phyloP scores from a whole-genome alignment of 2,113 vertebrate genomes.

The Paramisgurnus dabryanus region DNA sequence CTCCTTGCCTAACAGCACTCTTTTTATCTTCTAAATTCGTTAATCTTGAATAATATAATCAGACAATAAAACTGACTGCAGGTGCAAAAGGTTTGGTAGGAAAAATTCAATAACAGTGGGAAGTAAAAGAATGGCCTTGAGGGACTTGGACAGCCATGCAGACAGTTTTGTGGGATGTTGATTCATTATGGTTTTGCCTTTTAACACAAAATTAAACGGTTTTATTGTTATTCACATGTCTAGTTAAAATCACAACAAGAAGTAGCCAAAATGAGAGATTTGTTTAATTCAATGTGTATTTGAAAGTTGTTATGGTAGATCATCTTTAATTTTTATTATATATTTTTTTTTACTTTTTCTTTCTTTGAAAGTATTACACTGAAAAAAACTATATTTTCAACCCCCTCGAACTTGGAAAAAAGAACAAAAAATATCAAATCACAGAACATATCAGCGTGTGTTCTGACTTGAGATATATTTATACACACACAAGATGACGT shows the following conservation, averaged over 20 bases:
- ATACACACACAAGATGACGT: background rate
- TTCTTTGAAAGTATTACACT: conserved; percentile 55
- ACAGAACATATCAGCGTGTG: background rate
- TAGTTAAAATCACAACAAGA: conserved; percentile 89
- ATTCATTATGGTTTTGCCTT: conserved; percentile 91
- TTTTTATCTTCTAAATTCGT: conserved; percentile 79
- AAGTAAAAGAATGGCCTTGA: conserved; percentile 50
- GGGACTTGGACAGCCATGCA: conserved; percentile 70
- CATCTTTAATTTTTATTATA: conserved; percentile 43
- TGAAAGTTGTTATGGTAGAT: conserved; percentile 67
- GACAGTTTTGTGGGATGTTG: conserved; percentile 73
- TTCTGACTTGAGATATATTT: conserved; percentile 23
- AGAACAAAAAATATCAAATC: background rate
- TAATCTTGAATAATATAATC: conserved; percentile 68
- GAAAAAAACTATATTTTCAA: conserved; percentile 60
- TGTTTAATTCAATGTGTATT: conserved; percentile 87
- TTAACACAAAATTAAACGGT: conserved; percentile 95
- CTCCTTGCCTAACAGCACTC: conserved; percentile 85
- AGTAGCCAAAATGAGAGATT: conserved; percentile 85
- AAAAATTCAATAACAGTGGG: conserved; percentile 65
- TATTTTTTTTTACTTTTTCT: conserved; percentile 53
- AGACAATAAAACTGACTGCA: conserved; percentile 67
- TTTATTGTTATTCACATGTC: conserved; percentile 91
- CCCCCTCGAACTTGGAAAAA: conserved; percentile 24
- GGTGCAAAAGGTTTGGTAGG: conserved; percentile 66